Evolutionary conservation across 2,797 vertebrate species (phyloP), one percentile per base, ranked within the genome.

Genomic region (Dallia pectoralis): DNA sequence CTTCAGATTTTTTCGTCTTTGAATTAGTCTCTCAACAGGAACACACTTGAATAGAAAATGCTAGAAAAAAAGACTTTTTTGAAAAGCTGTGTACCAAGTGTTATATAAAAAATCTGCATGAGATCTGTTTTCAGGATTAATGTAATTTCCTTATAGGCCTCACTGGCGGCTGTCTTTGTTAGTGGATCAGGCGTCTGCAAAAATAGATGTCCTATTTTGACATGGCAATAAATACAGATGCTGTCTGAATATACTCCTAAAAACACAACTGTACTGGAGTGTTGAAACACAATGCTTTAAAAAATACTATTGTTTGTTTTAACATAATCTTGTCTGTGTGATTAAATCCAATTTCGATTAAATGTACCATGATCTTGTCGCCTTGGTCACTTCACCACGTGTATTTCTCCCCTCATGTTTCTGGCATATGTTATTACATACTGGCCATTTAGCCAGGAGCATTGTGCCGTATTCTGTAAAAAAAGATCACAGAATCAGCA

Each of bases 1-100:
- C 76, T 74, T 49, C 49, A 1, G 5, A 4, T 25, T 59, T 59
- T 74, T 67, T 76, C 73, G 49, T 59, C n/a, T 33, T 47, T 69
- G 63, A 25, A 25, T 82, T 75, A 77, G 74, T 69, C 77, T 80
- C 72, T 80, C 32, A 80, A 75, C 25, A 76, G 48, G 70, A 51
- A 74, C 72, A 80, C 73, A 66, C 72, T 44, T 77, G 73, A 56
- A 40, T 64, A 51, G 79, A 64, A 67, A 22, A 33, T 53, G 29
- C 25, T 19, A 64, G 53, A 53, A 30, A 16, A 3, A n/a, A 40
- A n/a, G n/a, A n/a, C n/a, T 33, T 56, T 59, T 49, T 67, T 18
- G 27, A 40, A 19, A 49, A 48, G 8, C 53, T n/a, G 4, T 4
- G 53, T 25, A 51, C n/a, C 69, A 16, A 53, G 32, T 56, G 70